These are phyloP conservation scores for Artemia sinica DNA, from an alignment of 2,888 invertebrate genomes.

Conservation along the genomic window DNA sequence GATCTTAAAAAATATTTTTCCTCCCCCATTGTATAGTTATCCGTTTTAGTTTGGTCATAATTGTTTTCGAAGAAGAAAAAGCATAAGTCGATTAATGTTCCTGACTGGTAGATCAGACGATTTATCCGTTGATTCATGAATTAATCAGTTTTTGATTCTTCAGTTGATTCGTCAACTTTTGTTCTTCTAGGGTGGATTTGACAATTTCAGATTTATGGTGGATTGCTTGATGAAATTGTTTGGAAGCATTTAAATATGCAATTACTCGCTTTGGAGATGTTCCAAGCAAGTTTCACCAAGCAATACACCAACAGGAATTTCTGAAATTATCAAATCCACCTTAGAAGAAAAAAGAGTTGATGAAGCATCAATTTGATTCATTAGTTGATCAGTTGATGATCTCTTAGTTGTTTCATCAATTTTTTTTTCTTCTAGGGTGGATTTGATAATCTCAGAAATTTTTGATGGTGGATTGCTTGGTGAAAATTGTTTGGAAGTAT, in stretches of 20 bases:
- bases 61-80: too few relatives aligned
- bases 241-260: conserved; percentile 49
- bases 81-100: too few relatives aligned
- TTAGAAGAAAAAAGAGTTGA: conserved; percentile 27
- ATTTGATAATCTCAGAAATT: conserved; percentile 53
- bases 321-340: conserved; percentile 49
- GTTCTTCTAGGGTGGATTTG: conserved; percentile 37
- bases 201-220: conserved; percentile 64
- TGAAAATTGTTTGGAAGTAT: conserved; percentile 47
- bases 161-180: conserved; percentile 22
- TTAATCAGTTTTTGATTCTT: conserved; percentile 9
- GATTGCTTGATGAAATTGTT: conserved; percentile 54
- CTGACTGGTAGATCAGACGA: too few relatives aligned
- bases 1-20: too few relatives aligned
- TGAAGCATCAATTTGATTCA: background rate
- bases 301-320: conserved; percentile 59
- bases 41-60: too few relatives aligned
- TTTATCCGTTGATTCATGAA: too few relatives aligned
- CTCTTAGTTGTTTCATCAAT: conserved; percentile 16
- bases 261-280: conserved; percentile 43
- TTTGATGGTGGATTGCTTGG: conserved; percentile 65
- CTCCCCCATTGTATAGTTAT: too few relatives aligned
- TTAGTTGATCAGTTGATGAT: background rate
- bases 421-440: conserved; percentile 32
- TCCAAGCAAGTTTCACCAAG: conserved; percentile 53